phyloP scores from a whole-genome alignment of 2,113 vertebrate species.

The Phylloscopus trochilus region DNA sequence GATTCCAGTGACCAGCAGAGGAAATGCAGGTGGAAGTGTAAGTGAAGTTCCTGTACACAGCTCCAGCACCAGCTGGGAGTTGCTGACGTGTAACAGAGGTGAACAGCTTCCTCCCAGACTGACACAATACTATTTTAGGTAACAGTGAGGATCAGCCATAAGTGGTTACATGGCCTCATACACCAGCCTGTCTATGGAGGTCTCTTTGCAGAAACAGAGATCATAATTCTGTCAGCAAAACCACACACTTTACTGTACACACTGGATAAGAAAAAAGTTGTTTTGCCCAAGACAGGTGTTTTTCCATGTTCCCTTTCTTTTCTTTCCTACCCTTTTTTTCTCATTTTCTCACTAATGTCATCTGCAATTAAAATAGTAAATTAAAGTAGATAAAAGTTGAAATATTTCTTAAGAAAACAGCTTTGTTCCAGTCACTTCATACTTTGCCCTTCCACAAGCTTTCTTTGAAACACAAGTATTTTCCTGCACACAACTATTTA shows the following conservation, averaged over 20 bases:
- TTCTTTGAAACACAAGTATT: background rate
- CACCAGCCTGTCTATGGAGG: background rate
- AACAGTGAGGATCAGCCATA: background rate
- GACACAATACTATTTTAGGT: background rate
- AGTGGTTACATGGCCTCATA: background rate
- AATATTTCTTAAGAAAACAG: background rate
- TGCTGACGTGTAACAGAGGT: background rate
- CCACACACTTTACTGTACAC: background rate
- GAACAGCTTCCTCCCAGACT: background rate
- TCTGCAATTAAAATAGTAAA: background rate
- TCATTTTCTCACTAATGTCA: background rate
- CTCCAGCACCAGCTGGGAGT: background rate
- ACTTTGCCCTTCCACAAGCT: background rate
- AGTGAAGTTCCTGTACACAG: background rate
- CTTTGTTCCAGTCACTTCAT: fast-evolving
- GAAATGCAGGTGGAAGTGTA: background rate
- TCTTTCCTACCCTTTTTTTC: background rate
- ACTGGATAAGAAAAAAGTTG: background rate
- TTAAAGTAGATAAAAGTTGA: background rate
- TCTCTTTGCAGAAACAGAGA: background rate
- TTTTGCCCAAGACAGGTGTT: background rate
- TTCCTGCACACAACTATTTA: background rate
- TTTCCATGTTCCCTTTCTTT: background rate
- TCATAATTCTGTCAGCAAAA: background rate
- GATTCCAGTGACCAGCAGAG: background rate